Evolutionary conservation across 1,140 invertebrate species (phyloP).

Genomic region (Drosophila equinoxialis): DNA sequence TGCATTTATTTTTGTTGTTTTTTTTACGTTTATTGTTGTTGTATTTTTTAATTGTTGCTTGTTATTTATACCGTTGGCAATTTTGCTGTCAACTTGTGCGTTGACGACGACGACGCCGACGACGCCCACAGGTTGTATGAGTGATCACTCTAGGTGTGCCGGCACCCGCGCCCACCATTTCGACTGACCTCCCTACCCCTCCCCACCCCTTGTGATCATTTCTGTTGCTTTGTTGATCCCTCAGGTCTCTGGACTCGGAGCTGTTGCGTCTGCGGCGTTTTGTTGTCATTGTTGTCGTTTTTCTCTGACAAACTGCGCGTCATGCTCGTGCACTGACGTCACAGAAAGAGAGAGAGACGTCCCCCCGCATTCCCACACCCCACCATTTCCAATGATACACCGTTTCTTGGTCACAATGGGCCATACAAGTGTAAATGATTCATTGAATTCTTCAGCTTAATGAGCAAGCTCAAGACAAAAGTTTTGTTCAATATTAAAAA

Average conservation of each 20-base stretch:
- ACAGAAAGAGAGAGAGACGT: constrained; percentile 11
- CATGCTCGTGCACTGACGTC: constrained; percentile 44
- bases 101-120: constrained; percentile 33
- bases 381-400: no score
- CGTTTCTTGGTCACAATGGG: constrained; percentile 25
- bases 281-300: neutral
- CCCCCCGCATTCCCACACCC: neutral
- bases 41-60: constrained; percentile 68
- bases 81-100: constrained; percentile 43
- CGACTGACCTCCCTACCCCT: constrained; percentile 6
- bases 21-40: constrained; percentile 61
- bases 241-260: constrained; percentile 12
- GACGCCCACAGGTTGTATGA: constrained; percentile 46
- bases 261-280: constrained; percentile 57
- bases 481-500: no score
- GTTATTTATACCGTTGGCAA: constrained; percentile 58
- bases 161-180: neutral
- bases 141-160: constrained; percentile 37
- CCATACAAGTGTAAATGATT: constrained; percentile 9
- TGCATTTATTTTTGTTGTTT: constrained; percentile 61
- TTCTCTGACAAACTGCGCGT: constrained; percentile 24
- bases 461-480: no score
- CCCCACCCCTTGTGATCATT: neutral
- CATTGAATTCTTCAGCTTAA: constrained; percentile 17
- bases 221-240: constrained; percentile 5